Base-by-base conservation (phyloP, 2,888 invertebrate genomes). In the Tridacna gigas region DNA sequence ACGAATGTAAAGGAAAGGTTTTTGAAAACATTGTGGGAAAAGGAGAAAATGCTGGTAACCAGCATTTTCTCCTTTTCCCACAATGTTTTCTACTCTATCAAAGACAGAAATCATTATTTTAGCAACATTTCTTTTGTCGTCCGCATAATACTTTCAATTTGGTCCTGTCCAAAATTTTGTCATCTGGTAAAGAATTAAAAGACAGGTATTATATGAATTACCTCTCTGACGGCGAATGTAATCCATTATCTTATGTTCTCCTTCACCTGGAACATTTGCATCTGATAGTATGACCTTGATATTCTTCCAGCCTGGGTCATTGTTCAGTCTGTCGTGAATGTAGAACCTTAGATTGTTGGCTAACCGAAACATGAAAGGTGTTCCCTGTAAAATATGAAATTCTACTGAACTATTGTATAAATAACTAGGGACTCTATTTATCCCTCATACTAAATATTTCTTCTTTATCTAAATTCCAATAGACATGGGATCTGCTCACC, bases 211-310 rank as follows among this genome's bases (percentile, higher is more conserved):
- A 18, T 65, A 1, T 3, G 4, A 86, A 80, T 92, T 94, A 97
- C 97, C 97, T 95, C 99, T 96, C 95, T 99, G 99, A 91, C 97
- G 97, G n/a, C 99, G 96, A 90, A 99, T 98, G 94, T 97, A 99
- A 95, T 99, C 99, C 99, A 99, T 99, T 91, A 99, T 99, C 96
- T 99, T 99, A 95, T 99, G 99, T 95, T 99, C 99, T 0, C 99
- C 95, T 83, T 95, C 95, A 5, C 95, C 95, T 0, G 95, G 95
- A 9, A 98, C 99, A 95, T 99, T 99, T 0, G 99, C 99, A 95
- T 99, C 99, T 2, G 99, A 99, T n/a, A 99, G 96, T 91, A 99
- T 98, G 47, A 96, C 95, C 95, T 98, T 98, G 86, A 99, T 96
- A 63, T 97, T 96, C 91, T 96, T 97, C 99, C 99, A 99, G 0